Evolutionary conservation across 2,113 vertebrate species (phyloP), one percentile per base, ranked within the genome.

Genomic region (Noctilio leporinus): DNA sequence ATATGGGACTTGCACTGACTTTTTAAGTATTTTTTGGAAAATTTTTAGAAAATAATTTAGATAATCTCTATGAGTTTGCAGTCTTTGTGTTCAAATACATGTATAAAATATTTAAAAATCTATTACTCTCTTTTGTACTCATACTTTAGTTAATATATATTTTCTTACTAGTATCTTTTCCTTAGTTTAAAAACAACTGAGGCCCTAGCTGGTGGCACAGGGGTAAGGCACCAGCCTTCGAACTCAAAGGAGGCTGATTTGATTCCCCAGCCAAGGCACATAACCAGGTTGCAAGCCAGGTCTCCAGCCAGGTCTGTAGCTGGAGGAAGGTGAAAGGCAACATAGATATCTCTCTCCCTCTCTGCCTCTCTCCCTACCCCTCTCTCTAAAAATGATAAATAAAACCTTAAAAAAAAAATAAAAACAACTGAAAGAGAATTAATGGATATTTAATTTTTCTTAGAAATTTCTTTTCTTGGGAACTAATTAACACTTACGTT

Each of bases 131-230:
- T 76, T 75, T 81, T 38, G 10, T 78, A 69, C 7, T 85, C 62
- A 59, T 30, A 35, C 67, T 90, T 94, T 84, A 86, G 20, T 70
- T 85, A 69, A 75, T 86, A 3, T 15, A 28, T 69, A 55, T 91
- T 90, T 92, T 95, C n/a, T 94, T 86, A 30, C 49, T 55, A 38
- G 4, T 65, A 3, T 30, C 3, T 45, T 86, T 85, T 93, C 89
- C 43, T 94, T 70, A 45, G 30, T 89, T 95, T 88, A 88, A 94
- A 91, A 96, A 64, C 33, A 90, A 59, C 47, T 62, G 22, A 70
- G n/a, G n/a, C n/a, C n/a, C n/a, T n/a, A n/a, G n/a, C n/a, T n/a
- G n/a, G n/a, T n/a, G n/a, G n/a, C n/a, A n/a, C n/a, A n/a, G n/a
- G n/a, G n/a, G n/a, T n/a, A n/a, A n/a, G n/a, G n/a, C n/a, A n/a